Base-by-base conservation (phyloP, 2,113 vertebrate genomes). In the Sakesphorus luctuosus region DNA sequence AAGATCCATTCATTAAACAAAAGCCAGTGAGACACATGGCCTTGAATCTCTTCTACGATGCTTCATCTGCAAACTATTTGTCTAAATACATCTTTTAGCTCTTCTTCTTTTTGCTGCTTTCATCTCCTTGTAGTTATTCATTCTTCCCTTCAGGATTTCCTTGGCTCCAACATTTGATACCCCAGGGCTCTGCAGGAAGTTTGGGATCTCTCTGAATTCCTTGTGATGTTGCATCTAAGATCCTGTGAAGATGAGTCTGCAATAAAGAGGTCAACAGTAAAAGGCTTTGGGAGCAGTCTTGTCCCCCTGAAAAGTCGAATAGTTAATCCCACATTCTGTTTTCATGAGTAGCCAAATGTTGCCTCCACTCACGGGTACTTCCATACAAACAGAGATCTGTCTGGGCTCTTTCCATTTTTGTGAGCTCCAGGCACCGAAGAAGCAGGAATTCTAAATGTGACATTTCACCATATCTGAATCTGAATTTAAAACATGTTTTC, bases 401-500 rank as follows among this genome's bases (percentile, higher is more conserved):
- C 36, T 19, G 17, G 31, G 16, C 65, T 38, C 33, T 89, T 82
- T 26, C 40, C 12, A 0, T 46, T 50, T 68, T 59, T 89, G 40
- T 72, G 84, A 85, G 19, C 55, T 94, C 67, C 73, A 15, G 52
- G 71, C 38, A 8, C 62, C 63, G 82, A 40, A 94, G 35, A 72
- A 68, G 59, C 59, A 82, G 44, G 36, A 88, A 36, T 87, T 96
- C 61, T 87, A 38, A 79, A 65, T 73, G 46, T 78, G 59, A 10
- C 6, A 4, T 84, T 95, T 88, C 66, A 47, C 84, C 75, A 94
- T 50, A 95, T 75, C 66, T 82, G 46, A 55, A 18, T 87, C 66
- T 78, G 58, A 94, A 91, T 87, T 92, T 68, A 63, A 77, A 84
- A 47, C 43, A 16, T 78, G 10, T 36, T 78, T 95, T 47, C 44